A percentile compares a stretch with the other conserved stretches of the same genome.
Conservation (phyloP, 2,113 vertebrate genomes). For the Chaetorhynchus papuensis region DNA sequence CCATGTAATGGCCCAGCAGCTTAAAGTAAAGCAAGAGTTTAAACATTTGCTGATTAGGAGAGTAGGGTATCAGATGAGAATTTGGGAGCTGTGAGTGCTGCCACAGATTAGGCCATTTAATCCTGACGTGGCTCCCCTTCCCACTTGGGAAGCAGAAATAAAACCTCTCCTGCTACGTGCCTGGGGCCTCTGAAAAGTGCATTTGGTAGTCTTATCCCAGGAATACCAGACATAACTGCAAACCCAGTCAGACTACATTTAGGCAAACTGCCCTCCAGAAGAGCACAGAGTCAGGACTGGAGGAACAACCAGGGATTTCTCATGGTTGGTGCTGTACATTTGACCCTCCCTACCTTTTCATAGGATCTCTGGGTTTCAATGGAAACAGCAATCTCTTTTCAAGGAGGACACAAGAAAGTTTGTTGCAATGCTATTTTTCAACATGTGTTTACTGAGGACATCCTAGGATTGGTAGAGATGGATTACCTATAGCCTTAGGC, state of each 20-base stretch:
- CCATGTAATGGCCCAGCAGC: neutral
- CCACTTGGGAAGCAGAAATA: neutral
- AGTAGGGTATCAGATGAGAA: neutral
- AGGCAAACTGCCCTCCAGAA: neutral
- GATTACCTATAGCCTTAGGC: neutral
- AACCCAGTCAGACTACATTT: neutral
- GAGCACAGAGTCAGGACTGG: neutral
- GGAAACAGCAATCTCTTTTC: neutral
- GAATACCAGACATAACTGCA: neutral
- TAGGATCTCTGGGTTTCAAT: neutral
- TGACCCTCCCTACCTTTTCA: neutral
- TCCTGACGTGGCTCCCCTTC: accelerated
- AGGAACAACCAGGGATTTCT: neutral
- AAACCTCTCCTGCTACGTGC: neutral
- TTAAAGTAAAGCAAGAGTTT: neutral
- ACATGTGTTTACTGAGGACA: neutral
- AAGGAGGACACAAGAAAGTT: neutral
- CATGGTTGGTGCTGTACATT: neutral
- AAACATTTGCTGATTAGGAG: neutral
- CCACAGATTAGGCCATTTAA: neutral
- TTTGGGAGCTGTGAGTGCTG: neutral
- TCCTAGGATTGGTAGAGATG: neutral
- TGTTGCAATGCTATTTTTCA: neutral
- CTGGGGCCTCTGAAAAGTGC: neutral
- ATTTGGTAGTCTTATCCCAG: neutral